Conservation (phyloP, 2,888 invertebrate genomes). For the Antheraea assamensis region DNA sequence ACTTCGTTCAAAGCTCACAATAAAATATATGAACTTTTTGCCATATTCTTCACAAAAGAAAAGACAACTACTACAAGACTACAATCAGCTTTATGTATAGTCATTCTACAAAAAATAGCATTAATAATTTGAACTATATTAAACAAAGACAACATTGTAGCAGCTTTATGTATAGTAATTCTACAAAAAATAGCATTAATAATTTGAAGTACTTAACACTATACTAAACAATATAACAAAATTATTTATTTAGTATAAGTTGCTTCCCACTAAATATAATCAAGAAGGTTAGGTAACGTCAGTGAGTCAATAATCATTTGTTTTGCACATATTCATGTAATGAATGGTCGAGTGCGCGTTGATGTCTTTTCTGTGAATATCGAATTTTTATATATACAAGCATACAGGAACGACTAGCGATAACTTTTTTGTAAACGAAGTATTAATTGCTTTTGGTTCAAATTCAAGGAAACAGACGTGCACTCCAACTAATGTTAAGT, state of each 20-base stretch:
- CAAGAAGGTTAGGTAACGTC: neutral
- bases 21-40: too few species aligned
- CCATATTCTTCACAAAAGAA: neutral
- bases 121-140: neutral
- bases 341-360: slow-evolving; percentile 6
- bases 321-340: neutral
- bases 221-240: neutral
- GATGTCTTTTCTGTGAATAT: slow-evolving; percentile 3
- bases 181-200: neutral
- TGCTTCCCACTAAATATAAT: neutral
- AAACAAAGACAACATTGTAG: too few species aligned
- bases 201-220: neutral
- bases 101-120: neutral
- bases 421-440: too few species aligned
- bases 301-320: neutral
- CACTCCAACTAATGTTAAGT: too few species aligned
- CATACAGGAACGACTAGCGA: neutral
- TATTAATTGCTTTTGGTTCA: too few species aligned
- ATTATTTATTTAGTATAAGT: neutral
- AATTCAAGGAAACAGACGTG: too few species aligned
- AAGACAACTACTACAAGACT: neutral
- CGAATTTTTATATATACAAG: neutral
- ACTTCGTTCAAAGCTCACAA: too few species aligned
- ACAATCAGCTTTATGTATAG: too few species aligned
- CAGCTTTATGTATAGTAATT: neutral